These are phyloP conservation scores for Boloria euphrosyne DNA, from an alignment of 2,888 invertebrate species.

Conservation along the genomic window DNA sequence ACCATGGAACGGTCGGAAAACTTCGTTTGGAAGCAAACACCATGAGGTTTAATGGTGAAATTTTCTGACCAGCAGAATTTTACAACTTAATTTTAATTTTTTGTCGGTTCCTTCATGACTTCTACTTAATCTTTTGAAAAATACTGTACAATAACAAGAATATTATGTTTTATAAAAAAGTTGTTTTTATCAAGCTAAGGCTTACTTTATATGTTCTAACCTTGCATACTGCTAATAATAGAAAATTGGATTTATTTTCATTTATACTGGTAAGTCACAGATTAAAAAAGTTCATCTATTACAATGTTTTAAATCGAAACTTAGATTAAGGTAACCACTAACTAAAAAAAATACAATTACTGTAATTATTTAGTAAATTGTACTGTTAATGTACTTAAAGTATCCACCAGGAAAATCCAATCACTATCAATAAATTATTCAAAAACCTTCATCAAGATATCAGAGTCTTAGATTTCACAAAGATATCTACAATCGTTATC, in stretches of 20 bases:
- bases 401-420: too few species aligned
- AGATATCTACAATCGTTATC: not conserved
- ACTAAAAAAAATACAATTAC: too few species aligned
- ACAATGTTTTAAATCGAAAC: too few species aligned
- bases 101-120: constrained; percentile 21
- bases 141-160: constrained; percentile 40
- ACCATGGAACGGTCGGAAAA: constrained; percentile 57
- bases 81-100: constrained; percentile 27
- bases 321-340: too few species aligned
- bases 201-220: constrained; percentile 32
- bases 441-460: too few species aligned
- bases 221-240: not conserved
- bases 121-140: constrained; percentile 33
- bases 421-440: too few species aligned
- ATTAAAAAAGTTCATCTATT: too few species aligned
- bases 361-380: too few species aligned
- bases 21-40: constrained; percentile 56
- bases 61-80: constrained; percentile 66
- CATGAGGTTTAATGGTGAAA: constrained; percentile 24
- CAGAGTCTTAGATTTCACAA: too few species aligned
- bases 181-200: constrained; percentile 28
- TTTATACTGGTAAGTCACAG: too few species aligned
- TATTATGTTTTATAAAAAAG: constrained; percentile 25
- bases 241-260: too few species aligned
- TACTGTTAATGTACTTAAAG: too few species aligned